These are phyloP conservation scores for Harpegnathos saltator DNA, from an alignment of 1,140 invertebrate genomes.

Conservation along the genomic window DNA sequence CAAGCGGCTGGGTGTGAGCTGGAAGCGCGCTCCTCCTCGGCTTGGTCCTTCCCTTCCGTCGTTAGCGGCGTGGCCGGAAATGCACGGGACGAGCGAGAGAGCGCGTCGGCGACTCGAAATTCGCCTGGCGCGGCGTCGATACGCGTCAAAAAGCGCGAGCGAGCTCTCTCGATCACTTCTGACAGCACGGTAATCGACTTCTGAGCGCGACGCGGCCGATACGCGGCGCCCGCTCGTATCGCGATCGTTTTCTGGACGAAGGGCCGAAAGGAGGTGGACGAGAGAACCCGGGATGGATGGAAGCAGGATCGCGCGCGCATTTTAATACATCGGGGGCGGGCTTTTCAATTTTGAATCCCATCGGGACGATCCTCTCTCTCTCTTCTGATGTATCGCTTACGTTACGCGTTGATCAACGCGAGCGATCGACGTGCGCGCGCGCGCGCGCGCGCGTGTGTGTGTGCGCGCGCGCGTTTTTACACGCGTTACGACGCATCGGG, in stretches of 20 bases:
- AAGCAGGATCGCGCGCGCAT: conserved; percentile 59
- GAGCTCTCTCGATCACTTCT: conserved; percentile 55
- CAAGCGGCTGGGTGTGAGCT: too few relatives aligned
- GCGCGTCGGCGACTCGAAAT: conserved; percentile 33
- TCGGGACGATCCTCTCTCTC: conserved; percentile 69
- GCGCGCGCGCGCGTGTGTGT: neutral
- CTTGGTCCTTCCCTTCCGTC: neutral
- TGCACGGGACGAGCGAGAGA: neutral
- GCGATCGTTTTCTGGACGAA: conserved; percentile 61
- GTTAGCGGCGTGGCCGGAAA: neutral
- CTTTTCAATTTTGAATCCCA: conserved; percentile 80
- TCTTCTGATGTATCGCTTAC: conserved; percentile 83
- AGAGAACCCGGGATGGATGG: conserved; percentile 54
- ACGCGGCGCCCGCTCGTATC: conserved; percentile 33
- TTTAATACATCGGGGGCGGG: conserved; percentile 78
- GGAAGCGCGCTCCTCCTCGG: too few relatives aligned
- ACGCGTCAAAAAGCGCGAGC: conserved; percentile 48
- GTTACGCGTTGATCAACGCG: conserved; percentile 75
- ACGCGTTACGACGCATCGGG: conserved; percentile 42
- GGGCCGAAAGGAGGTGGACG: conserved; percentile 52
- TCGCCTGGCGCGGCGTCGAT: conserved; percentile 44
- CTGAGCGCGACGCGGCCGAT: conserved; percentile 52
- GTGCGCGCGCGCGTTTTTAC: conserved; percentile 31
- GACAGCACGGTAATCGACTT: conserved; percentile 64
- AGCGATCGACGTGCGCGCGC: conserved; percentile 59